Evolutionary conservation across 2,888 invertebrate genomes (phyloP).

Genomic region (Ditylenchus weischeri): DNA sequence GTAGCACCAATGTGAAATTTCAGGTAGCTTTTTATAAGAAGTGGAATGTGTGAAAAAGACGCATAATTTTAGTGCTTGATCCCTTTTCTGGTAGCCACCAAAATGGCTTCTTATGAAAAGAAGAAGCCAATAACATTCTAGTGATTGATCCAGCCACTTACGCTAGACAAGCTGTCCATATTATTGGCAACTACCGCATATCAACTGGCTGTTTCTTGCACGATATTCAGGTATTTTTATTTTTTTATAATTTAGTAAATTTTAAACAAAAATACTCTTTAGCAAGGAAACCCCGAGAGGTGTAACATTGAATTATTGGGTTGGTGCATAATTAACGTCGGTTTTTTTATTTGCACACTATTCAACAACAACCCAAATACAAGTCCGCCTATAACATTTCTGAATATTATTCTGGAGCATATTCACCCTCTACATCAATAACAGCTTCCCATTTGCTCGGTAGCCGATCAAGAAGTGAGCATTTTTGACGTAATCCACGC

Average conservation of each 20-base stretch:
- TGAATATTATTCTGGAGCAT: too few relatives aligned
- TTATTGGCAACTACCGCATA: slow-evolving; percentile 49
- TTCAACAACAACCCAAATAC: too few relatives aligned
- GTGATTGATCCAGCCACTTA: slow-evolving; percentile 54
- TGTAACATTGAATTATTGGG: too few relatives aligned
- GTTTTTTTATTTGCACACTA: too few relatives aligned
- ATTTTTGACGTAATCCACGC: too few relatives aligned
- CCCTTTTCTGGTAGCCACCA: slow-evolving; percentile 56
- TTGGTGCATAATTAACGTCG: too few relatives aligned
- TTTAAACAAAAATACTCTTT: too few relatives aligned
- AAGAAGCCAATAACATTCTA: slow-evolving; percentile 54
- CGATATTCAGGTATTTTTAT: slow-evolving; percentile 44
- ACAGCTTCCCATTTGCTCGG: too few relatives aligned
- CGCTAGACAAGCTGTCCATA: slow-evolving; percentile 50
- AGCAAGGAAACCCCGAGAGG: too few relatives aligned
- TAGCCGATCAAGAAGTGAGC: too few relatives aligned
- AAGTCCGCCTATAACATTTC: too few relatives aligned
- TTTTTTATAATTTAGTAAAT: background rate
- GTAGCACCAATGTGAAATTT: slow-evolving; percentile 46
- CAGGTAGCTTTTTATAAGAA: slow-evolving; percentile 34
- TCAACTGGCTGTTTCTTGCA: slow-evolving; percentile 55
- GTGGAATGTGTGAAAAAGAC: background rate
- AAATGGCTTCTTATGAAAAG: slow-evolving; percentile 54
- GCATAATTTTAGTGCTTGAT: slow-evolving; percentile 47
- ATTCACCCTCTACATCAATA: too few relatives aligned